Evolutionary conservation across 2,797 vertebrate genomes (phyloP).

Genomic region (Periparus ater): DNA sequence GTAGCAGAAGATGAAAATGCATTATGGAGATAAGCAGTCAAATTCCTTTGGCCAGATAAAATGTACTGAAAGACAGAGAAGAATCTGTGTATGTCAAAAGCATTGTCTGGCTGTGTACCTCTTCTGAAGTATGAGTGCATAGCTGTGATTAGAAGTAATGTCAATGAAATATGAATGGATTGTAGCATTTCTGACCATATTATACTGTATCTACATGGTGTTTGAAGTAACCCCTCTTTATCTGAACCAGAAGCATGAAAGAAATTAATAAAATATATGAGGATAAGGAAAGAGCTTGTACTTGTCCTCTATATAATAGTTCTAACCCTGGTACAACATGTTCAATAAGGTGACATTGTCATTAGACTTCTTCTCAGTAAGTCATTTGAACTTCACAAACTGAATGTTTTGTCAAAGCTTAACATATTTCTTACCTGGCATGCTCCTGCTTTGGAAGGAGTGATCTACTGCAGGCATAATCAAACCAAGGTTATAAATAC

Average conservation of each 20-base stretch:
- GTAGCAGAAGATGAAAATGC: conserved; percentile 47
- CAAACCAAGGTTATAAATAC: conserved; percentile 11
- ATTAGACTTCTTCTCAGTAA: background rate
- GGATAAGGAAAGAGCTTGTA: conserved; percentile 18
- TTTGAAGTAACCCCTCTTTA: conserved; percentile 35
- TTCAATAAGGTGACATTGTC: conserved; percentile 30
- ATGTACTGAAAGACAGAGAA: conserved; percentile 20
- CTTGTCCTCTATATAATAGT: background rate
- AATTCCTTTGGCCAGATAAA: conserved; percentile 54
- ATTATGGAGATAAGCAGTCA: conserved; percentile 36
- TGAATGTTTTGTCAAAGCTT: background rate
- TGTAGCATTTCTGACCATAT: conserved; percentile 11
- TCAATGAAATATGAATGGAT: conserved; percentile 27
- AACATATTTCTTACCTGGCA: background rate
- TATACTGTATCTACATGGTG: background rate
- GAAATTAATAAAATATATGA: conserved; percentile 39
- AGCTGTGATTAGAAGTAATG: conserved; percentile 33
- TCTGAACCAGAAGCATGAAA: conserved; percentile 36
- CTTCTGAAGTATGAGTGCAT: conserved; percentile 16
- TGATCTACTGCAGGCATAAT: background rate
- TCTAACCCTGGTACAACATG: background rate
- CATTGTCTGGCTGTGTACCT: background rate
- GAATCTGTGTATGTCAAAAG: conserved; percentile 15
- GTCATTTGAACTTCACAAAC: conserved; percentile 32
- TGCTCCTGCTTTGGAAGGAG: background rate